These are phyloP conservation scores for Netelia virgata DNA, from an alignment of 2,888 invertebrate species.

Conservation along the genomic window DNA sequence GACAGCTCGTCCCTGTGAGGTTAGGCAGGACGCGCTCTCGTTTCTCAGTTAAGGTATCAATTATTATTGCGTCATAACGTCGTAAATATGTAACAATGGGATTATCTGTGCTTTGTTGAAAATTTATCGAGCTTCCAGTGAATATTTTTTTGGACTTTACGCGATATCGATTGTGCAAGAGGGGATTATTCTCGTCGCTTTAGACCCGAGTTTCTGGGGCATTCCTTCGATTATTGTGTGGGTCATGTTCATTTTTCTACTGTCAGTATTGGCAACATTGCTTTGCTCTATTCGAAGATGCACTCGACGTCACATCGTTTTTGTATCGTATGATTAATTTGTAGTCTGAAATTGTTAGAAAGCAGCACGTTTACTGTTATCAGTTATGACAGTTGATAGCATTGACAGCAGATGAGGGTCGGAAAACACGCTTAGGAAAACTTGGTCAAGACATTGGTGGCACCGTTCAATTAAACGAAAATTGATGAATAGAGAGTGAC, in stretches of 20 bases:
- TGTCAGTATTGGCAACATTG: not conserved
- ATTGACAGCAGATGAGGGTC: not conserved
- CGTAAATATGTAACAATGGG: not conserved
- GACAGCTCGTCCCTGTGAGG: conserved; percentile 67
- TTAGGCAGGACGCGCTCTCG: conserved; percentile 55
- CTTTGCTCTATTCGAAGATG: not conserved
- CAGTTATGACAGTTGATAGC: not conserved
- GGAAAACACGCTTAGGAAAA: not conserved
- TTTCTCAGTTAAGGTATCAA: conserved; percentile 3
- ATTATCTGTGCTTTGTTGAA: not conserved
- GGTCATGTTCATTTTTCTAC: not conserved
- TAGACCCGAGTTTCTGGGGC: not conserved
- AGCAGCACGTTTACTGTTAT: not conserved
- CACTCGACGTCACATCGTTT: not conserved
- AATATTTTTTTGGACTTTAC: not conserved
- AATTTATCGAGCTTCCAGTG: not conserved
- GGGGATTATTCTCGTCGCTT: not conserved
- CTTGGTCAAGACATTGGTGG: not conserved
- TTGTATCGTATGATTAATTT: not conserved
- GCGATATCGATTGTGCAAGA: conserved; percentile 9
- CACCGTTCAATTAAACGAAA: not conserved
- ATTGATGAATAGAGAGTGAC: not conserved
- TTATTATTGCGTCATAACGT: too few species aligned
- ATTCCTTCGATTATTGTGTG: not conserved
- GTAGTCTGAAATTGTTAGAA: not conserved